Percentiles rank a stretch among this genome's conserved stretches.
Evolutionary conservation across 2,113 vertebrate genomes (phyloP).

Genomic region (Mormoops blainvillei): DNA sequence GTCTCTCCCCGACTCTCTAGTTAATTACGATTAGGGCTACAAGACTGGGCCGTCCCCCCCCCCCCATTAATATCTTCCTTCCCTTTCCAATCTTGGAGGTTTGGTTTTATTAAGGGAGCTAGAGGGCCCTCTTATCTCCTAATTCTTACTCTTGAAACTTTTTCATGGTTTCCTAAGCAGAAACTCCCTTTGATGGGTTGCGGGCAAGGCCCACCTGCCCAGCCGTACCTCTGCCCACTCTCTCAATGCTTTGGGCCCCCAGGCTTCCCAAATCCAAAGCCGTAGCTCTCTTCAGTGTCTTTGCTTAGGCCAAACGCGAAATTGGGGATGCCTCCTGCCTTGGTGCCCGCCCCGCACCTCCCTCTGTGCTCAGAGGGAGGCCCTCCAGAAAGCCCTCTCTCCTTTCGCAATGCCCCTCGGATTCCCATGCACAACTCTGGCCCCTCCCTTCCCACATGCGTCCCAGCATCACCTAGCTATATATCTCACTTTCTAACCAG

Average conservation of each 20-base stretch:
- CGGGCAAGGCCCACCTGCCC: neutral
- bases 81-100: neutral
- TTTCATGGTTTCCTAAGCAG: neutral
- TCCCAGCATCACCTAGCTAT: neutral
- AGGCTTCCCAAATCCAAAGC: neutral
- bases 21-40: neutral
- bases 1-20: neutral
- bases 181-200: neutral
- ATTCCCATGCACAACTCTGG: neutral
- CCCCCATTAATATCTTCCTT: neutral
- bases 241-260: too few relatives aligned
- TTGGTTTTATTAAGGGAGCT: neutral
- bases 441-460: neutral
- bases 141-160: neutral
- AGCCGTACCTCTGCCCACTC: neutral
- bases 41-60: neutral
- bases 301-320: neutral
- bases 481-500: neutral
- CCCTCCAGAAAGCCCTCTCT: neutral
- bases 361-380: neutral
- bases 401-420: neutral
- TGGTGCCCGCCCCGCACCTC: rapidly evolving
- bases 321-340: neutral
- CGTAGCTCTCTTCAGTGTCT: neutral
- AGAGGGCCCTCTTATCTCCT: neutral